These are phyloP conservation scores for Rhabditoides inermis DNA, from an alignment of 2,888 invertebrate genomes.

Conservation along the genomic window DNA sequence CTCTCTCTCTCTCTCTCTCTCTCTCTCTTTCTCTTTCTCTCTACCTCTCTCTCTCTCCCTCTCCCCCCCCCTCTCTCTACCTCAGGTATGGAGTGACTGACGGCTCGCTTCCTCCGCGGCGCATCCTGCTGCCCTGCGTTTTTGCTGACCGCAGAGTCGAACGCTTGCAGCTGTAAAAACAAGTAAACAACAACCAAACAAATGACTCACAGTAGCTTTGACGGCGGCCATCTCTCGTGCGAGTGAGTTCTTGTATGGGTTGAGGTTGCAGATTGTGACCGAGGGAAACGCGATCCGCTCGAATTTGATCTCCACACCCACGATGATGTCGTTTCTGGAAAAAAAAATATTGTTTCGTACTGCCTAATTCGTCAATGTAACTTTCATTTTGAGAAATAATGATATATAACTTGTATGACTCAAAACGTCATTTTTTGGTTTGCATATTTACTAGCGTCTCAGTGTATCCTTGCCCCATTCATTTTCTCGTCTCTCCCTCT, in stretches of 20 bases:
- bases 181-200: not conserved
- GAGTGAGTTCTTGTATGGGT: constrained; percentile 49
- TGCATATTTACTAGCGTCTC: no score
- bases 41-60: not conserved
- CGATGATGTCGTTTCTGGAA: constrained; percentile 49
- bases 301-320: constrained; percentile 50
- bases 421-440: no score
- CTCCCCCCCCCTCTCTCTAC: not conserved
- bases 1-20: not conserved
- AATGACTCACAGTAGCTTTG: constrained; percentile 32
- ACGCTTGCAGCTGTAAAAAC: constrained; percentile 37
- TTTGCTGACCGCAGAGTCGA: constrained; percentile 33
- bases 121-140: not conserved
- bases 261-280: constrained; percentile 49
- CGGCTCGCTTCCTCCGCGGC: not conserved
- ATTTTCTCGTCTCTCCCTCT: no score
- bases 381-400: no score
- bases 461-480: no score
- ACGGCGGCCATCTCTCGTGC: constrained; percentile 37
- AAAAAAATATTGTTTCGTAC: no score
- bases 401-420: no score
- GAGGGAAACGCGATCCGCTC: constrained; percentile 48
- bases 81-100: no score
- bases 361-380: no score
- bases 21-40: constrained; percentile 1